phyloP scores from a whole-genome alignment of 2,113 vertebrate genomes.

The Coregonus clupeaformis region DNA sequence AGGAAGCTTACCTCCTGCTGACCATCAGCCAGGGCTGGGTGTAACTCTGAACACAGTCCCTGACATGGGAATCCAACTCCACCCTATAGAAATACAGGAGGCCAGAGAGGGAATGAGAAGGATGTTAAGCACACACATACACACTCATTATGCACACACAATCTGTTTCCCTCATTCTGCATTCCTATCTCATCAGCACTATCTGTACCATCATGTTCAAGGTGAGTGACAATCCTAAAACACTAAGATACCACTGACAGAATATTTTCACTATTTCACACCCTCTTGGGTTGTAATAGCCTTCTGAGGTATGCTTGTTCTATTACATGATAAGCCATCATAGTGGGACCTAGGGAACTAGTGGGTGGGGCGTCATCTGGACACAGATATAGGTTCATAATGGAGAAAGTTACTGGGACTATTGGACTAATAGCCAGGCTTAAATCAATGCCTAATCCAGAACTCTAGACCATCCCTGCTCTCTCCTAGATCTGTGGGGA shows the following conservation, averaged over 20 bases:
- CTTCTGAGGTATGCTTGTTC: too few relatives aligned
- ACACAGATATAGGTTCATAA: too few relatives aligned
- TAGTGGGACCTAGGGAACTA: too few relatives aligned
- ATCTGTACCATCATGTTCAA: conserved; percentile 43
- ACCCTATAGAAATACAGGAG: conserved; percentile 67
- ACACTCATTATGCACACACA: neutral
- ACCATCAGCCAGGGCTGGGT: conserved; percentile 91
- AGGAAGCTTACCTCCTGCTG: conserved; percentile 81
- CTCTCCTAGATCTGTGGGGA: too few relatives aligned
- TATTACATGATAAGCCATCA: too few relatives aligned
- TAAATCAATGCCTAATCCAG: too few relatives aligned
- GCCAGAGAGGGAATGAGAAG: neutral
- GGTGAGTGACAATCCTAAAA: conserved; percentile 20
- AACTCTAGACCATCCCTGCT: too few relatives aligned
- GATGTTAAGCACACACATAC: conserved; percentile 5
- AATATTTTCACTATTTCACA: too few relatives aligned
- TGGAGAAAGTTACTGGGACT: too few relatives aligned
- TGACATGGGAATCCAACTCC: conserved; percentile 90
- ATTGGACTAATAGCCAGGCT: too few relatives aligned
- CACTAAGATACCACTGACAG: conserved; percentile 11
- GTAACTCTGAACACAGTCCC: conserved; percentile 90
- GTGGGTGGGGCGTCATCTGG: too few relatives aligned
- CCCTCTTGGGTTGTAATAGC: too few relatives aligned
- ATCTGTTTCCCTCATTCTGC: conserved; percentile 14
- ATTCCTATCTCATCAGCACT: conserved; percentile 37